These are phyloP conservation scores for Teleopsis dalmanni DNA, from an alignment of 1,140 invertebrate species.

Conservation along the genomic window DNA sequence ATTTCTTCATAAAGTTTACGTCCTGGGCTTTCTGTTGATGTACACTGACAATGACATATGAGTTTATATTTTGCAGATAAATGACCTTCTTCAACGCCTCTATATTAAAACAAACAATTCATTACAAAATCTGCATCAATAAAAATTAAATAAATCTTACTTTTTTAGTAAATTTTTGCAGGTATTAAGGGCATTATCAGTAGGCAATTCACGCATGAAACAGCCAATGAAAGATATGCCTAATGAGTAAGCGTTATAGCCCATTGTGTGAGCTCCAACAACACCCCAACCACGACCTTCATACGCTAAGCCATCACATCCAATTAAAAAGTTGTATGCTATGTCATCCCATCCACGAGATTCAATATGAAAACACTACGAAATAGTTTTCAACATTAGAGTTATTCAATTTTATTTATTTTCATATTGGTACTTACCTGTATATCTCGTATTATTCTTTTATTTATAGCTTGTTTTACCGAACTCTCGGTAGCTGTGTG, in stretches of 20 bases:
- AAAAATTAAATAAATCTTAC: neutral
- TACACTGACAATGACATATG: slow-evolving; percentile 37
- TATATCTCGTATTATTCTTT: slow-evolving; percentile 42
- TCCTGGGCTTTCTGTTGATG: slow-evolving; percentile 36
- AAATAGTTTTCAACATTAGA: neutral
- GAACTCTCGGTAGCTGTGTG: slow-evolving; percentile 47
- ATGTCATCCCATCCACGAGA: slow-evolving; percentile 51
- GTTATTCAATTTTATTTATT: neutral
- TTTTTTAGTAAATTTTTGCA: slow-evolving; percentile 38
- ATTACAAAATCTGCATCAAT: neutral
- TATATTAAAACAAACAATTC: slow-evolving; percentile 8
- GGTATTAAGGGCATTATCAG: slow-evolving; percentile 28
- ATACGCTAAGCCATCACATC: slow-evolving; percentile 58
- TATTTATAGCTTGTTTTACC: slow-evolving; percentile 42
- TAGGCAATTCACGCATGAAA: slow-evolving; percentile 45
- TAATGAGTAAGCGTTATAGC: slow-evolving; percentile 56
- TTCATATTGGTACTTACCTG: slow-evolving; percentile 28
- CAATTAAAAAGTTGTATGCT: slow-evolving; percentile 58
- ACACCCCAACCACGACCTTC: slow-evolving; percentile 60
- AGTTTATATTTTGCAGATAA: slow-evolving; percentile 46
- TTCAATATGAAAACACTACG: slow-evolving; percentile 49
- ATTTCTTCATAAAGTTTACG: slow-evolving; percentile 18
- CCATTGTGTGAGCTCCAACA: slow-evolving; percentile 56
- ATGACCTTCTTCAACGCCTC: slow-evolving; percentile 44
- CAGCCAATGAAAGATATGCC: slow-evolving; percentile 60